Percentiles rank a stretch among this genome's conserved stretches.
Conservation (phyloP, 2,888 invertebrate species). For the Silvanus unidentatus region DNA sequence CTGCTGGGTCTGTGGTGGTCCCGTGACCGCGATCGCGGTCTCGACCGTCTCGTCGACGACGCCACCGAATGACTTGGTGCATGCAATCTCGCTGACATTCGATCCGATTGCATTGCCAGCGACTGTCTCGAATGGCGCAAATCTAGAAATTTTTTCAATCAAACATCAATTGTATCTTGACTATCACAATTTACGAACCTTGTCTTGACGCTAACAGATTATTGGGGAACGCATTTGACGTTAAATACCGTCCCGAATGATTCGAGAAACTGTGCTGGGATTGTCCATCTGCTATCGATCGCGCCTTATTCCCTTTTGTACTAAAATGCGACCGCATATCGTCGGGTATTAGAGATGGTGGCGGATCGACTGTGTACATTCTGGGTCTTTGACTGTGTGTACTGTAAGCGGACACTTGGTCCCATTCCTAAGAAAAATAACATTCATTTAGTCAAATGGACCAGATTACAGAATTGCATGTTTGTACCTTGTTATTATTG, state of each 20-base stretch:
- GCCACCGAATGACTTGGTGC: slow-evolving; percentile 51
- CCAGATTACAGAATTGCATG: too few species aligned
- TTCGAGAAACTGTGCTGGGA: slow-evolving; percentile 86
- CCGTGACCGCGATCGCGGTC: slow-evolving; percentile 74
- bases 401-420: slow-evolving; percentile 86
- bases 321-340: slow-evolving; percentile 71
- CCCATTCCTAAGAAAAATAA: slow-evolving; percentile 60
- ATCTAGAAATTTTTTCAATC: slow-evolving; percentile 51
- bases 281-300: slow-evolving; percentile 82
- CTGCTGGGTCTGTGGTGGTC: slow-evolving; percentile 68
- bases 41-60: slow-evolving; percentile 52
- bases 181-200: slow-evolving; percentile 46
- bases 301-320: slow-evolving; percentile 55
- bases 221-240: slow-evolving; percentile 59
- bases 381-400: slow-evolving; percentile 83
- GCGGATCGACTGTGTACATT: slow-evolving; percentile 68
- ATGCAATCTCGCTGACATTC: slow-evolving; percentile 64
- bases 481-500: slow-evolving; percentile 73
- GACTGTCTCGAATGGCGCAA: slow-evolving; percentile 82
- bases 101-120: slow-evolving; percentile 73
- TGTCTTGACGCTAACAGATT: slow-evolving; percentile 72
- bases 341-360: slow-evolving; percentile 55
- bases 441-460: background rate
- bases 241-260: slow-evolving; percentile 69
- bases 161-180: background rate